Conservation (phyloP, 1,140 invertebrate species). For the Colletes gigas region DNA sequence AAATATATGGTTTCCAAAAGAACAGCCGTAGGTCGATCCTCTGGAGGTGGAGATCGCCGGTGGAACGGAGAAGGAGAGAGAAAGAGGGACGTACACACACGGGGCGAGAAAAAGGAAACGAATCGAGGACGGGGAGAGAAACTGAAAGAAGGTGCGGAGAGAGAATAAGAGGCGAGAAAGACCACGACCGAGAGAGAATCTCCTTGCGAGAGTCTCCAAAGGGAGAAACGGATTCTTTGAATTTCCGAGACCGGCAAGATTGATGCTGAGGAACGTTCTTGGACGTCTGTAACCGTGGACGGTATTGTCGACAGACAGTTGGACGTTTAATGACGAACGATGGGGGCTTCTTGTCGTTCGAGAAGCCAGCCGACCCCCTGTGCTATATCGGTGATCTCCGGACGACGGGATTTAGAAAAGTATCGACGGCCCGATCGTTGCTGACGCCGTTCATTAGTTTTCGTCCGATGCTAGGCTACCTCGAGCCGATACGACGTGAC, state of each 20-base stretch:
- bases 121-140: neutral
- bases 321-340: slow-evolving; percentile 51
- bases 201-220: slow-evolving; percentile 21
- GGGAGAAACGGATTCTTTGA: slow-evolving; percentile 69
- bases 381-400: slow-evolving; percentile 39
- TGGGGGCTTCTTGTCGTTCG: slow-evolving; percentile 28
- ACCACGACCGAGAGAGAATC: slow-evolving; percentile 4
- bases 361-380: slow-evolving; percentile 14
- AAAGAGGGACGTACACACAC: slow-evolving; percentile 29
- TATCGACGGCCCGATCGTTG: slow-evolving; percentile 17
- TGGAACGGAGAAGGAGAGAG: slow-evolving; percentile 19
- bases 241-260: slow-evolving; percentile 69
- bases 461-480: neutral
- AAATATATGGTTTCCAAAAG: slow-evolving; percentile 79
- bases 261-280: slow-evolving; percentile 58
- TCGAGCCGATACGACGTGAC: neutral
- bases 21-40: slow-evolving; percentile 62
- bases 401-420: slow-evolving; percentile 10
- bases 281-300: slow-evolving; percentile 53
- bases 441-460: slow-evolving; percentile 30
- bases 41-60: slow-evolving; percentile 35
- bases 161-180: slow-evolving; percentile 41
- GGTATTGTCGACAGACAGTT: slow-evolving; percentile 52
- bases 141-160: slow-evolving; percentile 56
- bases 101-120: slow-evolving; percentile 58